Evolutionary conservation across 2,113 vertebrate species (phyloP), one percentile per base, ranked within the genome.

Genomic region (Psilopogon haemacephalus): DNA sequence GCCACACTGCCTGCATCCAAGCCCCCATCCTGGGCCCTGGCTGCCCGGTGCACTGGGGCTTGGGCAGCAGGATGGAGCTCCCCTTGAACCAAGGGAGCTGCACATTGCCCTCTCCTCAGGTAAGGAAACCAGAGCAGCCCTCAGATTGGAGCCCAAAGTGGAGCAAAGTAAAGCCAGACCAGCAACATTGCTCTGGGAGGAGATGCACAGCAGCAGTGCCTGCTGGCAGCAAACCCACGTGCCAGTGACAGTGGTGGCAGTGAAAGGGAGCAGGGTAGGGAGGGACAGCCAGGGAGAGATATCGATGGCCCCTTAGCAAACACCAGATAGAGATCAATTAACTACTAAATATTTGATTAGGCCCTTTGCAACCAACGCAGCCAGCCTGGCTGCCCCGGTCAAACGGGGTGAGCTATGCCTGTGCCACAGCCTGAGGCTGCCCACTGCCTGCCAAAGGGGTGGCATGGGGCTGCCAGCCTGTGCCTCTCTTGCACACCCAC

Each of bases 281-380:
- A 27, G 21, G 26, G 10, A 15, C 2, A 0, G 1, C 3, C 12
- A 3, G 33, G 82, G 19, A 64, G 35, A 15, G 56, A 78, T 94
- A 93, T 91, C 71, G 90, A 95, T 80, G 93, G 87, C 48, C 90
- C 97, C 89, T 87, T 92, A 84, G 93, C 93, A 93, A 97, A 96
- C 89, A 78, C 84, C 86, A 96, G 90, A 93, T 37, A 71, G 94
- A 97, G 95, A 98, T 98, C 97, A 97, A 98, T 98, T 97, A 97
- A 96, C 97, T 96, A 95, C 97, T 98, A 96, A 95, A 97, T 97
- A 96, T 97, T 98, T 98, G 97, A 98, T 97, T 88, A 97, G 95
- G 62, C 60, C 89, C 93, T 97, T 96, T 96, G 85, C 97, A 98
- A 98, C 70, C 75, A 82, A 78, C 2, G 2, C 56, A 89, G 52